These are phyloP conservation scores for Sinocyclocheilus anshuiensis DNA, from an alignment of 2,113 vertebrate species.

Conservation along the genomic window DNA sequence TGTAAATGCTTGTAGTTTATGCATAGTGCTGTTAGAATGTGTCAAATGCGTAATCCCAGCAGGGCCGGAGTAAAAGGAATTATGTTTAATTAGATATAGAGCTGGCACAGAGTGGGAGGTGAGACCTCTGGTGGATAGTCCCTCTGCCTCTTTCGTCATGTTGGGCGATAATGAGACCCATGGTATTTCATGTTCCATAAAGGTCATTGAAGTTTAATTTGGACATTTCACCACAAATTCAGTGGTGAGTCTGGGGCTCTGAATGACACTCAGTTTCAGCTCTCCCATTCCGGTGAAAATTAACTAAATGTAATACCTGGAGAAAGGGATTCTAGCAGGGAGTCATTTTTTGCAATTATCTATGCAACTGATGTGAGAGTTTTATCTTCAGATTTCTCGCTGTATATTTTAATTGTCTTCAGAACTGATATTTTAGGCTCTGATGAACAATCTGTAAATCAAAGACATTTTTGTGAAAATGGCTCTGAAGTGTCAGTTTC, in stretches of 20 bases:
- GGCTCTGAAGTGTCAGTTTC: too few relatives aligned
- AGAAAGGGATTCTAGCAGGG: slow-evolving; percentile 28
- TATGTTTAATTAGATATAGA: slow-evolving; percentile 55
- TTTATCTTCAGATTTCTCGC: background rate
- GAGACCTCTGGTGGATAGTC: slow-evolving; percentile 57
- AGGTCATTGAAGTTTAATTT: slow-evolving; percentile 63
- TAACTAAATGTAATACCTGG: slow-evolving; percentile 47
- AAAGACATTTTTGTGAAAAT: too few relatives aligned
- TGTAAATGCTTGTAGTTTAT: background rate
- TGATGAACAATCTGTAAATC: background rate
- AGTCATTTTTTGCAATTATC: background rate
- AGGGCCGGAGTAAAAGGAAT: slow-evolving; percentile 29
- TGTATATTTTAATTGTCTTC: background rate
- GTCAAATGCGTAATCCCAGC: slow-evolving; percentile 17
- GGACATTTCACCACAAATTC: slow-evolving; percentile 40
- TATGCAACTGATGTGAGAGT: background rate
- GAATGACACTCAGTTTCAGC: slow-evolving; percentile 51
- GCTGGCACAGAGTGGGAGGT: slow-evolving; percentile 53
- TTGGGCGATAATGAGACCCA: slow-evolving; percentile 65
- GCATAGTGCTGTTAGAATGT: background rate
- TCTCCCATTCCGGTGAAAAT: slow-evolving; percentile 42
- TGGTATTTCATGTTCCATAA: slow-evolving; percentile 65
- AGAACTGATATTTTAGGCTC: background rate
- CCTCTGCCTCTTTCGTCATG: slow-evolving; percentile 53
- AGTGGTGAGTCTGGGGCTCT: slow-evolving; percentile 51